A percentile compares a stretch with the other conserved stretches of the same genome.
phyloP scores from a whole-genome alignment of 2,888 invertebrate species.

The Rhamphomyia laevipes region DNA sequence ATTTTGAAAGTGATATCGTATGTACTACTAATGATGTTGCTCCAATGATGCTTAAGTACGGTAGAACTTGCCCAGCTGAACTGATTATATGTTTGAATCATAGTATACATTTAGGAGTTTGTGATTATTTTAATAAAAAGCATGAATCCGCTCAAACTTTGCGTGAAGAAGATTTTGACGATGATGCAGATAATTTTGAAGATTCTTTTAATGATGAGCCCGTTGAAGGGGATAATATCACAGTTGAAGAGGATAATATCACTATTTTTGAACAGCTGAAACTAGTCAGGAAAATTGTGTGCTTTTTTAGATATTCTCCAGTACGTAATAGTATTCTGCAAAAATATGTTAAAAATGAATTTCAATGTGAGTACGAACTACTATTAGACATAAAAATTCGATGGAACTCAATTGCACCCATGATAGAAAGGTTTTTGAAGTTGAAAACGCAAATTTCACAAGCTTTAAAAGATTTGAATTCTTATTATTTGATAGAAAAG shows the following conservation, averaged over 20 bases:
- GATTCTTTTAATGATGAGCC: conserved; percentile 1
- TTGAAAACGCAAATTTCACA: neutral
- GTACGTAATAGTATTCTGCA: neutral
- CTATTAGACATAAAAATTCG: neutral
- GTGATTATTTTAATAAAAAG: conserved; percentile 3
- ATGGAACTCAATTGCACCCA: neutral
- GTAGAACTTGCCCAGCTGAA: conserved; percentile 1
- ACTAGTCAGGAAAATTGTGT: conserved; percentile 1
- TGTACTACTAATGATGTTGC: conserved; percentile 3
- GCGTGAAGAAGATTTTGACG: conserved; percentile 2
- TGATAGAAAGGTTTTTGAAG: neutral
- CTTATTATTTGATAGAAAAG: too few relatives aligned
- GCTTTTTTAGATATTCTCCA: conserved; percentile 1
- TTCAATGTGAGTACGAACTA: neutral
- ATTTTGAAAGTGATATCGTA: conserved; percentile 1
- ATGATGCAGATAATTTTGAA: neutral
- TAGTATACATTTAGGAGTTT: conserved; percentile 2
- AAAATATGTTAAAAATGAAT: neutral
- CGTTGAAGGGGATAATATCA: neutral
- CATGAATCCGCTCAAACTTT: conserved; percentile 1
- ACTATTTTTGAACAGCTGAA: conserved; percentile 1
- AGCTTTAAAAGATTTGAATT: too few relatives aligned
- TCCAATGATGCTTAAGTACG: conserved; percentile 1
- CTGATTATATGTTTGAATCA: neutral
- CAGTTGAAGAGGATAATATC: neutral